phyloP scores from a whole-genome alignment of 2,888 invertebrate species.

The Sarcophaga subvicina region DNA sequence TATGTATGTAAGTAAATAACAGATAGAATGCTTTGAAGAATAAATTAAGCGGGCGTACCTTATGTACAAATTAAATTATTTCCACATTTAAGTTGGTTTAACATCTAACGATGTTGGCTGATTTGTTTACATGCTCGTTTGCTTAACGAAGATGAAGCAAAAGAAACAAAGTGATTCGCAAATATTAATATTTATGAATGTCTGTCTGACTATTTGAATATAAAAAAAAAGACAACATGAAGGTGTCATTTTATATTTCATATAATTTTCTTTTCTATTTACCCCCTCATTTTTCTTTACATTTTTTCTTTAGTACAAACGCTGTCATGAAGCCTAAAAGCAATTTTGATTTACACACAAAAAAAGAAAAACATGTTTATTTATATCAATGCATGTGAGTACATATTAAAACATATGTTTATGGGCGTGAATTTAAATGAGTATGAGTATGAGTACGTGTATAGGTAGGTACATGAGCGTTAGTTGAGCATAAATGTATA shows the following conservation, averaged over 20 bases:
- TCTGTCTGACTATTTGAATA: conserved; percentile 36
- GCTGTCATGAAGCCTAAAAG: conserved; percentile 60
- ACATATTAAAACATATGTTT: conserved; percentile 1
- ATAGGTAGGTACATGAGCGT: neutral
- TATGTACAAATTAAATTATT: conserved; percentile 59
- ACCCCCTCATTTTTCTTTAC: neutral
- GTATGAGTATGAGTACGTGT: conserved; percentile 8
- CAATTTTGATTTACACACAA: conserved; percentile 58
- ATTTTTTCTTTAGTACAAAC: conserved; percentile 47
- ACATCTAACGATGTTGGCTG: conserved; percentile 42
- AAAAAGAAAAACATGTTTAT: conserved; percentile 21
- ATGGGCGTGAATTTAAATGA: neutral
- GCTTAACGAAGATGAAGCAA: conserved; percentile 4
- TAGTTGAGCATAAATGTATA: conserved; percentile 24
- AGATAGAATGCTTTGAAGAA: conserved; percentile 14
- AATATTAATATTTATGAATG: conserved; percentile 38
- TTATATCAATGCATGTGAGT: neutral
- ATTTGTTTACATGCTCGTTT: conserved; percentile 20
- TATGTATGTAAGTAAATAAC: neutral
- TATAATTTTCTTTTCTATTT: conserved; percentile 12
- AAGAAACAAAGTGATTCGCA: conserved; percentile 31
- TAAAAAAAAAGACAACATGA: conserved; percentile 30
- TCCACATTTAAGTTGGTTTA: conserved; percentile 58
- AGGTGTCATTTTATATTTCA: conserved; percentile 44
- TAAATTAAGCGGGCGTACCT: conserved; percentile 26